phyloP scores from a whole-genome alignment of 2,797 vertebrate species.

The Lacerta agilis region DNA sequence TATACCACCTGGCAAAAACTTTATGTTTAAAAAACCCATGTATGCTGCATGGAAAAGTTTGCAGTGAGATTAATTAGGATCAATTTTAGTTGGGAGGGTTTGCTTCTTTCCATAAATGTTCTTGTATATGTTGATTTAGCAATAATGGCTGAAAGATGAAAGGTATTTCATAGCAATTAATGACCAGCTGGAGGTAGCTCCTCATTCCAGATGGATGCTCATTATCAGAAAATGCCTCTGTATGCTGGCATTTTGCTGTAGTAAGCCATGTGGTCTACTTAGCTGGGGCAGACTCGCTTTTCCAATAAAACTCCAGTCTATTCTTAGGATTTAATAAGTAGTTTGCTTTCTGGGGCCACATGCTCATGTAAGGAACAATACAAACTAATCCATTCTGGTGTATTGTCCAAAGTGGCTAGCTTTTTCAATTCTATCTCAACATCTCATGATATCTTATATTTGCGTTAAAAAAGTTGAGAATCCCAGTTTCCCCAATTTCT shows the following conservation, averaged over 20 bases:
- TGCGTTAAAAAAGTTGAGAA: not conserved
- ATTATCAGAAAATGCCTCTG: not conserved
- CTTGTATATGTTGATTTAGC: not conserved
- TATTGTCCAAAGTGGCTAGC: not conserved
- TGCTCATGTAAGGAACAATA: not conserved
- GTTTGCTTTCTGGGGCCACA: not conserved
- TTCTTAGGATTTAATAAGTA: not conserved
- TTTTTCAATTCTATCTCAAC: not conserved
- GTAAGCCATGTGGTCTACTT: not conserved
- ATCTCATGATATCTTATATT: not conserved
- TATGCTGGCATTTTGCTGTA: not conserved
- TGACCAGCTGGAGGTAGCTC: not conserved
- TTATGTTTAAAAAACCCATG: not conserved
- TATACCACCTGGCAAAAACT: not conserved
- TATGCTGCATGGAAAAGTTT: not conserved
- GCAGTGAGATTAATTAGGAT: not conserved
- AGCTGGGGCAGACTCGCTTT: not conserved
- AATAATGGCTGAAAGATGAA: conserved; percentile 7
- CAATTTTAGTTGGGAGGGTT: not conserved
- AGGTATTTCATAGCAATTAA: conserved; percentile 17
- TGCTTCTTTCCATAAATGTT: conserved; percentile 17
- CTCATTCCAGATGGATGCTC: conserved; percentile 7
- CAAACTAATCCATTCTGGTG: not conserved
- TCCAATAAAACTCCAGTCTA: not conserved
- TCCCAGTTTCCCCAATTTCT: not conserved